These are phyloP conservation scores for Liopterus haemorrhoidalis DNA, from an alignment of 2,888 invertebrate genomes.

Conservation along the genomic window DNA sequence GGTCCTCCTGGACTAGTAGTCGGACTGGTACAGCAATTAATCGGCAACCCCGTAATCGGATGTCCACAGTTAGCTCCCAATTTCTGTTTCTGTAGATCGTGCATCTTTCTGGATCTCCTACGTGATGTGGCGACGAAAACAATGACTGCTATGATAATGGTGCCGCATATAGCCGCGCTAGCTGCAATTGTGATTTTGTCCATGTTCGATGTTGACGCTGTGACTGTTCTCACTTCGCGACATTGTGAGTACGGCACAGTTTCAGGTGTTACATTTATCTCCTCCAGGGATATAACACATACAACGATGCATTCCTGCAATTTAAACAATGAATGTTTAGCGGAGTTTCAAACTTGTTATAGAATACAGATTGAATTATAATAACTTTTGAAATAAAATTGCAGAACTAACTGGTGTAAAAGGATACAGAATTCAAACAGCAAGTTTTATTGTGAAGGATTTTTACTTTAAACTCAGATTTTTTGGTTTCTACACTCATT, in stretches of 20 bases:
- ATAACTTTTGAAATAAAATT: too few species aligned
- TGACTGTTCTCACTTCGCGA: conserved; percentile 80
- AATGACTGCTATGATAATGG: conserved; percentile 83
- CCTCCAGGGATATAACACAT: conserved; percentile 86
- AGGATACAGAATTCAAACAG: too few species aligned
- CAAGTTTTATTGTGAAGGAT: too few species aligned
- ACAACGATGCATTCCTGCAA: conserved; percentile 85
- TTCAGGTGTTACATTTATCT: conserved; percentile 79
- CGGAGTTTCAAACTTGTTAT: too few species aligned
- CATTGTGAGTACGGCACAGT: conserved; percentile 82
- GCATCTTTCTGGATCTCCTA: conserved; percentile 70
- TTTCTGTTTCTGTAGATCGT: conserved; percentile 62
- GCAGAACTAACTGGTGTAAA: too few species aligned
- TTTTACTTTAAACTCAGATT: too few species aligned
- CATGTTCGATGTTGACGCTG: conserved; percentile 80
- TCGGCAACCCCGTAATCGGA: conserved; percentile 68
- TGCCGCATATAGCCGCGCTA: conserved; percentile 87
- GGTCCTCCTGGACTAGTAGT: conserved; percentile 75
- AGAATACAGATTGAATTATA: too few species aligned
- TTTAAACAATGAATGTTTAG: too few species aligned
- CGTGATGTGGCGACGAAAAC: conserved; percentile 84
- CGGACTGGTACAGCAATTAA: conserved; percentile 72
- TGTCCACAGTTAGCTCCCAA: conserved; percentile 54
- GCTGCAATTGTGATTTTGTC: conserved; percentile 93
- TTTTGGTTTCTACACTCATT: too few species aligned